Evolutionary conservation across 2,113 vertebrate species (phyloP).

Genomic region (Neotoma lepida): DNA sequence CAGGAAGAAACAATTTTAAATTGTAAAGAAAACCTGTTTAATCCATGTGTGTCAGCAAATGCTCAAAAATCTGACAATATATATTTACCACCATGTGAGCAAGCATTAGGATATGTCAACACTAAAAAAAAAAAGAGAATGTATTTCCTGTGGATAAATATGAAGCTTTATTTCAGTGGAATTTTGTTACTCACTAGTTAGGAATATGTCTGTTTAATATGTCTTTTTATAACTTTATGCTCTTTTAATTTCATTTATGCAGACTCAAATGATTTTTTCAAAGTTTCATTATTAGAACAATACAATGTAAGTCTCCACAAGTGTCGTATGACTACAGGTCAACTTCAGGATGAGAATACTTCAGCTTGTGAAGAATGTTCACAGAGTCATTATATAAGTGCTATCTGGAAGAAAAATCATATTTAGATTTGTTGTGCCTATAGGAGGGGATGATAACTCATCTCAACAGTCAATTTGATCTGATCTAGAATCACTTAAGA

Average conservation of each 20-base stretch:
- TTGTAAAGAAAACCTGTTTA: background rate
- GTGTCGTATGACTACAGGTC: background rate
- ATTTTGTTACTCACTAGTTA: background rate
- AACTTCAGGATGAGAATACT: background rate
- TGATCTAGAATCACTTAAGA: background rate
- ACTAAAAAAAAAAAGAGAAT: background rate
- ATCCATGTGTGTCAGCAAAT: background rate
- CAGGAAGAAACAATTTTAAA: conserved; percentile 40
- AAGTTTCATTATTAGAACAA: background rate
- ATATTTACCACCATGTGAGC: background rate
- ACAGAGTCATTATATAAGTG: conserved; percentile 14
- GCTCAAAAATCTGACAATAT: background rate
- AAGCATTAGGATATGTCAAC: background rate
- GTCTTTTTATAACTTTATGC: background rate
- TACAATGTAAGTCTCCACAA: background rate
- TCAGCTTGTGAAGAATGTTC: background rate
- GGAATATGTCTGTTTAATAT: background rate
- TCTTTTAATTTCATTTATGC: background rate
- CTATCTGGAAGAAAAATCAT: background rate
- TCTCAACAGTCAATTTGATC: no score
- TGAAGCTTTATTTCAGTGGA: background rate
- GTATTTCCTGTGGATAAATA: background rate
- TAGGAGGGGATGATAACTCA: background rate
- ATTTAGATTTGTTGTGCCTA: background rate
- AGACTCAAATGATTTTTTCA: background rate